phyloP scores from a whole-genome alignment of 2,888 invertebrate species.

The Apocheima hispidaria region DNA sequence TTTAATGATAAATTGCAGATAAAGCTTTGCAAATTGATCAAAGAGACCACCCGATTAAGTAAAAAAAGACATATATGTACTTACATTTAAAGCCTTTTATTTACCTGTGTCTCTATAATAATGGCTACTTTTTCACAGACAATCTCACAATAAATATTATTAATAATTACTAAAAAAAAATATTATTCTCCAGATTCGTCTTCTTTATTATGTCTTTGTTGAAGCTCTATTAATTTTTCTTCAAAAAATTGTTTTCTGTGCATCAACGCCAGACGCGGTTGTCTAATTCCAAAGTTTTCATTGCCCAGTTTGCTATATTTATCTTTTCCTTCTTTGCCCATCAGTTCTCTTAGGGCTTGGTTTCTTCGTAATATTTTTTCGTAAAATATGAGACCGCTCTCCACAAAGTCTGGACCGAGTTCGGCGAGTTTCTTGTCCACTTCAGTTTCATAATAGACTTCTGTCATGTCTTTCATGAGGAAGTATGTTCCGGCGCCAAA shows the following conservation, averaged over 20 bases:
- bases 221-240: conserved; percentile 70
- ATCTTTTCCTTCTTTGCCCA: conserved; percentile 87
- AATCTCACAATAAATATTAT: background rate
- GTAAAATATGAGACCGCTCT: conserved; percentile 92
- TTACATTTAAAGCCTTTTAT: conserved; percentile 8
- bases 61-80: background rate
- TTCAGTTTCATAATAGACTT: conserved; percentile 86
- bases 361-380: conserved; percentile 90
- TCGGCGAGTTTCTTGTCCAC: conserved; percentile 88
- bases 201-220: conserved; percentile 32
- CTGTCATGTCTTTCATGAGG: conserved; percentile 88
- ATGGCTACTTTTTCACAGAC: conserved; percentile 9
- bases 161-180: background rate
- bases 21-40: background rate
- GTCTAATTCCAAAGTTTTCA: conserved; percentile 88
- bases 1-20: background rate
- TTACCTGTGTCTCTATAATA: conserved; percentile 5
- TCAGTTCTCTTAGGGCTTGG: conserved; percentile 88
- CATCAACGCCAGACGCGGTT: conserved; percentile 88
- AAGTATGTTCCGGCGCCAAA: conserved; percentile 88
- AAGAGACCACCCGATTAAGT: background rate
- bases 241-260: conserved; percentile 89
- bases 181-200: conserved; percentile 8
- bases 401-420: conserved; percentile 87
- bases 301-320: conserved; percentile 89